A percentile compares a stretch with the other conserved stretches of the same genome.
phyloP scores from a whole-genome alignment of 2,888 invertebrate genomes.

The Ophraella communa region DNA sequence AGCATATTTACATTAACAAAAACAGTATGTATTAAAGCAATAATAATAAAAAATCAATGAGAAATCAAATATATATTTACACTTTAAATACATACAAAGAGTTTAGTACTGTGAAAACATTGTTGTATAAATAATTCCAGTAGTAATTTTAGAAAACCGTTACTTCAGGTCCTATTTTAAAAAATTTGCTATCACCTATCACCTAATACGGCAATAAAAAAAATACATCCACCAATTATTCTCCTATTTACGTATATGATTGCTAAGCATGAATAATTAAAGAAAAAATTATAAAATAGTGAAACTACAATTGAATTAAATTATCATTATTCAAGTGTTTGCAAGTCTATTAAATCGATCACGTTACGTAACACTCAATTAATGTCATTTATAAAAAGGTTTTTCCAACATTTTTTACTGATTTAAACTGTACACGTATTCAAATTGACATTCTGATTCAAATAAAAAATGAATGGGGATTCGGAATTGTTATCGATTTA shows the following conservation, averaged over 20 bases:
- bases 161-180: no score
- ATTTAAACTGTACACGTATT: neutral
- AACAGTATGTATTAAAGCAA: no score
- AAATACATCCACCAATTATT: no score
- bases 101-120: no score
- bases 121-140: no score
- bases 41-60: no score
- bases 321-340: conserved; percentile 11
- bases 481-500: neutral
- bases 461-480: conserved; percentile 5
- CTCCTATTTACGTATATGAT: neutral
- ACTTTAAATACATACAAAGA: no score
- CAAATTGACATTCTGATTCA: neutral
- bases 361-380: conserved; percentile 10
- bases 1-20: no score
- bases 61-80: no score
- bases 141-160: no score
- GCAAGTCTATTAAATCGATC: conserved; percentile 14
- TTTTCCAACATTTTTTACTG: conserved; percentile 13
- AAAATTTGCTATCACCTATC: no score
- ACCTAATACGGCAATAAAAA: no score
- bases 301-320: conserved; percentile 9
- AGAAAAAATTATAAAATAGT: conserved; percentile 1
- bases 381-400: conserved; percentile 13
- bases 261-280: conserved; percentile 1